Conservation (phyloP, 2,113 vertebrate genomes). For the Candoia aspera region DNA sequence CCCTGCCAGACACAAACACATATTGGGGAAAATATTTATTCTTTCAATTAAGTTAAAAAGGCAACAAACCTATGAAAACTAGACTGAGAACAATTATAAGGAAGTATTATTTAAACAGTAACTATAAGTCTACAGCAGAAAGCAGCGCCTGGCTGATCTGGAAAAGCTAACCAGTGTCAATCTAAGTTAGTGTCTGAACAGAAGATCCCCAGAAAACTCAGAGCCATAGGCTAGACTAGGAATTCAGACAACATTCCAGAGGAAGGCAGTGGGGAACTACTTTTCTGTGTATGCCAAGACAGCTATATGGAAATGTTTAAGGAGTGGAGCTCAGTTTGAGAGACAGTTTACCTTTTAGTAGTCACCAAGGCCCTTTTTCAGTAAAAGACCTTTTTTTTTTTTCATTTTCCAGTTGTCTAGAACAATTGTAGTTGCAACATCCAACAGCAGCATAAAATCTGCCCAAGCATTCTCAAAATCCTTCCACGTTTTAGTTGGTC, state of each 20-base stretch:
- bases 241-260: neutral
- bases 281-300: neutral
- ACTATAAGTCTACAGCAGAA: neutral
- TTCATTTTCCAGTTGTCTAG: neutral
- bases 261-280: neutral
- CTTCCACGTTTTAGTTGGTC: neutral
- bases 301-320: neutral
- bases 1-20: neutral
- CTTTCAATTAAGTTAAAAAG: neutral
- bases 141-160: neutral
- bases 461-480: neutral
- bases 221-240: neutral
- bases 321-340: neutral
- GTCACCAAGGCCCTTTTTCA: neutral
- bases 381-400: neutral
- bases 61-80: neutral
- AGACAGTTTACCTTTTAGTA: neutral
- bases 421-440: neutral
- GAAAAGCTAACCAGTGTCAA: neutral
- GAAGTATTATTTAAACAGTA: neutral
- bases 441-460: neutral
- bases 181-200: neutral
- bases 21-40: neutral
- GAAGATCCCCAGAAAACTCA: neutral
- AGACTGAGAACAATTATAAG: neutral